Conservation (phyloP, 2,888 invertebrate genomes). For the Torymus texanus region DNA sequence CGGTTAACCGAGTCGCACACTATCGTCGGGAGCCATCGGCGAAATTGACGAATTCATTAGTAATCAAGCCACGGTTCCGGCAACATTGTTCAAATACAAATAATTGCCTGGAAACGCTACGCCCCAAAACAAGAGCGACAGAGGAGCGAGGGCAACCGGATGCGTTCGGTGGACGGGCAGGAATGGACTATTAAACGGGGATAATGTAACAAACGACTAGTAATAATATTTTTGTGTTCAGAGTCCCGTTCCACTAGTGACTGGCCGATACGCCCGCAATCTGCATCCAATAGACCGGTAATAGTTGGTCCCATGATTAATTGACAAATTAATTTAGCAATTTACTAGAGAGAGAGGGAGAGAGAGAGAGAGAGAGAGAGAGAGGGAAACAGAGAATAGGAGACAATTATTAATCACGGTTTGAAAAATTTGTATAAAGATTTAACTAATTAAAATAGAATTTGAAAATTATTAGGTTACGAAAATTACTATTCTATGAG, state of each 20-base stretch:
- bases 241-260: background rate
- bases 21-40: constrained; percentile 62
- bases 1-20: background rate
- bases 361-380: no score
- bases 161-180: background rate
- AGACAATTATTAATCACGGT: no score
- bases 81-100: constrained; percentile 67
- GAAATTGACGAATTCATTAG: constrained; percentile 69
- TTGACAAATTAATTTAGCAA: no score
- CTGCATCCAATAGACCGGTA: background rate
- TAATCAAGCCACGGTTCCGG: constrained; percentile 64
- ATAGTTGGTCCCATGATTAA: no score
- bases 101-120: constrained; percentile 60
- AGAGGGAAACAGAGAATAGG: no score
- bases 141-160: no score
- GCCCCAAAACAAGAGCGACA: no score
- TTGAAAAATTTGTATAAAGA: no score
- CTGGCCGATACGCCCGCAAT: background rate
- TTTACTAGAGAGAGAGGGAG: no score
- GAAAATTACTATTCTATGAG: no score
- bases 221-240: constrained; percentile 33
- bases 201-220: constrained; percentile 36
- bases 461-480: no score
- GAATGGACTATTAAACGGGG: constrained; percentile 37
- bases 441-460: no score